Evolutionary conservation across 92 coral and sea anemone species (phyloP), one percentile per base, ranked within the genome.

Genomic region (Umimayanthus kanabou): DNA sequence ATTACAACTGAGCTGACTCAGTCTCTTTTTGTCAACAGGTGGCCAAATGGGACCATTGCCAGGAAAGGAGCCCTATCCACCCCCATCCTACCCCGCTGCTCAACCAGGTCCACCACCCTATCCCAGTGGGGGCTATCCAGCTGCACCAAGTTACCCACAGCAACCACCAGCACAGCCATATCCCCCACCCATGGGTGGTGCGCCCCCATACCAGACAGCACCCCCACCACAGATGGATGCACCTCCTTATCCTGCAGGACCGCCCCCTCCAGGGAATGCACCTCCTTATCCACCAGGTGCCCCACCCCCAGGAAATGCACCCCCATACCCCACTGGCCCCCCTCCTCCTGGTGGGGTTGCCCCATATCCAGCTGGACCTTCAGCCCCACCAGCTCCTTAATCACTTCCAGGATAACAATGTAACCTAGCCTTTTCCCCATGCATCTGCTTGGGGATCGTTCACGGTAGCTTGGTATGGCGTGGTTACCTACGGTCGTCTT

Each of bases 11-110:
- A 61, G 1, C 22, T 61, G 9, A 20, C 25, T 22, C n/a, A n/a
- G n/a, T 61, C 25, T 61, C 69, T 61, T 61, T 40, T 28, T 47
- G 1, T 83, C 45, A 26, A 69, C 78, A 69, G 65, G 43, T 67
- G 77, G 76, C 66, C 86, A 82, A 18, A 28, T 75, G 65, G 77
- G 57, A 71, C 87, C 77, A 45, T 43, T 83, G 4, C 87, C 79
- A 83, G 87, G 87, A 83, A 83, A 83, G 42, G 87, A 83, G 22
- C 11, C 79, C 26, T 83, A 83, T 14, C 79, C 87, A 5, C 87
- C 87, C 39, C 87, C 87, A 28, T 11, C 85, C 73, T 81, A 81
- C 73, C 85, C 85, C 23, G 57, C 53, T 33, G 75, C 73, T 37
- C 85, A 58, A 22, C 30, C 74, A 81, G 85, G 85, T 33, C 85